Base-by-base conservation (phyloP, 2,888 invertebrate species). In the Sialis fuliginosa region DNA sequence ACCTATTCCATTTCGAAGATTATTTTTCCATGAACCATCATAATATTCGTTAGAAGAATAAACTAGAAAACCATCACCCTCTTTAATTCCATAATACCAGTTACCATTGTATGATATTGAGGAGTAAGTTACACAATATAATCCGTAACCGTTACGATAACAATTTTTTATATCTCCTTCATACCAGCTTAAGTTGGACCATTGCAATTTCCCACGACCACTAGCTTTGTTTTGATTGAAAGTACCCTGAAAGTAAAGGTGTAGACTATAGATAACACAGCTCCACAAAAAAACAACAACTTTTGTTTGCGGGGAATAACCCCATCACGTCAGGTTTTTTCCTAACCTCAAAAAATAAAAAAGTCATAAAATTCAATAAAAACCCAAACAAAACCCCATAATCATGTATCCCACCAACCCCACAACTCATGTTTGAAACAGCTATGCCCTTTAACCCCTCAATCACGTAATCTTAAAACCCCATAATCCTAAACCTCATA, bases 121-220 rank as follows among this genome's bases (percentile, higher is more conserved):
- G 1, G 56, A 56, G 7, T 50, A 46, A 7, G 53, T 49, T 10
- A 63, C 52, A 46, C 56, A 59, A 5, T 60, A 52, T 9, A 55
- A 54, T 2, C 70, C 69, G 44, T 54, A 53, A 6, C 69, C 69
- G 50, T 70, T 64, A 1, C 75, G 71, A 47, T 70, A 55, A 48
- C 76, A 75, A 1, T 68, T 65, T 10, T 56, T 54, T 54, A 78
- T 72, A n/a, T 72, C 67, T 0, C 78, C 78, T 52, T 71, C 65
- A 51, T 76, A 78, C 67, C 69, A 70, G 34, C 69, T 68, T 49
- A 71, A 64, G 53, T 75, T 70, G 48, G 71, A 69, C 66, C 75
- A 74, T 39, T 66, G 61, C 48, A 77, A 62, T 10, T 54, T 55
- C 5, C 78, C 78, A 55, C 64, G 67, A 5, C 77, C 77, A 40